Evolutionary conservation across 2,797 vertebrate genomes (phyloP).

Genomic region (Premnoplex brunnescens): DNA sequence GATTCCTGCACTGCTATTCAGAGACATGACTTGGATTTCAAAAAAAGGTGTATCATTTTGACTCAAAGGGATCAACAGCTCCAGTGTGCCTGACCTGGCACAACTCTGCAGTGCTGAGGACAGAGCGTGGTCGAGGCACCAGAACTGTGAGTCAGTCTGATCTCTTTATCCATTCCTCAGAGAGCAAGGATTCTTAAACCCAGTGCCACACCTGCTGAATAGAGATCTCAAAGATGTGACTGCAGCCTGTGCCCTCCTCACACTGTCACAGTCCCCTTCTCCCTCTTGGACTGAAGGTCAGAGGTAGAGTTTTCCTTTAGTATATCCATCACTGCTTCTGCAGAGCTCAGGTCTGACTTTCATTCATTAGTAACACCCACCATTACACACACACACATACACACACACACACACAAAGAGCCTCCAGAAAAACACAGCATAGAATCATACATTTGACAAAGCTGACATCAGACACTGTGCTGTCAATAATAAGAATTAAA

Average conservation of each 20-base stretch:
- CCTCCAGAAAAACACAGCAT: not conserved
- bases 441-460: not conserved
- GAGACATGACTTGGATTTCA: not conserved
- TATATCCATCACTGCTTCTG: not conserved
- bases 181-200: not conserved
- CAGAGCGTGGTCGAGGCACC: not conserved
- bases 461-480: not conserved
- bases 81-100: not conserved
- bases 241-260: not conserved
- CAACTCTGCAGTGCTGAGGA: not conserved
- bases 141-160: not conserved
- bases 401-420: not conserved
- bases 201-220: not conserved
- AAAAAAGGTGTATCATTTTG: not conserved
- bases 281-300: not conserved
- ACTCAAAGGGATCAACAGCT: not conserved
- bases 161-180: not conserved
- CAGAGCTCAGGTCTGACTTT: not conserved
- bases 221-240: not conserved
- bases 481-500: not conserved
- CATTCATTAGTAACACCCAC: not conserved
- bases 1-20: not conserved
- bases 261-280: not conserved
- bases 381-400: not conserved
- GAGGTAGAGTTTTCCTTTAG: not conserved